Base-by-base conservation (phyloP, 2,797 vertebrate genomes). In the Nannoperca obscura region DNA sequence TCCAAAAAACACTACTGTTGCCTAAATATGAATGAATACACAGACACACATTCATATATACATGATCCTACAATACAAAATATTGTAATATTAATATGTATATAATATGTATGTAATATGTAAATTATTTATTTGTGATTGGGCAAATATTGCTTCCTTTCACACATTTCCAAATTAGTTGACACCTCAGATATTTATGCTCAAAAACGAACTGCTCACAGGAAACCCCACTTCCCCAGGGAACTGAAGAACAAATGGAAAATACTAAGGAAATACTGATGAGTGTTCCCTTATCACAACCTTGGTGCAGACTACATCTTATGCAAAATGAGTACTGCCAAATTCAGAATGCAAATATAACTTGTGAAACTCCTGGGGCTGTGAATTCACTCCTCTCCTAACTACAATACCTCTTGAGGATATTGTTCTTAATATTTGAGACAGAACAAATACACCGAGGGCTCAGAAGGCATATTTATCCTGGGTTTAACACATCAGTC, bases 281-380 rank as follows among this genome's bases (percentile, higher is more conserved):
- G 20, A 72, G 27, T 13, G 47, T 32, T 82, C 46, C 22, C 63
- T 89, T 82, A 80, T 90, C 79, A 66, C 17, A 78, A 84, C 74
- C 52, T 22, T 68, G 63, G 38, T 24, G 6, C 53, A 11, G 54
- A 69, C 69, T 55, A 38, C 4, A 72, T 60, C 52, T 74, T 62
- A 81, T 87, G 78, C 79, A 88, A 91, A 93, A 86, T 7, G 24
- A 73, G 20, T 58, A 4, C 64, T 74, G 72, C 71, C 78, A 88
- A 90, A 85, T 70, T 78, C 58, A 78, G 32, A 84, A 86, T 85
- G 83, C 86, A 93, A 92, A 93, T 84, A 62, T 11, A 68, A 85
- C 42, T 68, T n/a, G 3, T 58, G 38, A 54, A 57, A 52, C 62
- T 74, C 70, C 76, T 14, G 3, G 20, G 77, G 72, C 32, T 86